A percentile compares a stretch with the other conserved stretches of the same genome.
phyloP scores from a whole-genome alignment of 2,888 invertebrate genomes.

The Monochamus alternatus region DNA sequence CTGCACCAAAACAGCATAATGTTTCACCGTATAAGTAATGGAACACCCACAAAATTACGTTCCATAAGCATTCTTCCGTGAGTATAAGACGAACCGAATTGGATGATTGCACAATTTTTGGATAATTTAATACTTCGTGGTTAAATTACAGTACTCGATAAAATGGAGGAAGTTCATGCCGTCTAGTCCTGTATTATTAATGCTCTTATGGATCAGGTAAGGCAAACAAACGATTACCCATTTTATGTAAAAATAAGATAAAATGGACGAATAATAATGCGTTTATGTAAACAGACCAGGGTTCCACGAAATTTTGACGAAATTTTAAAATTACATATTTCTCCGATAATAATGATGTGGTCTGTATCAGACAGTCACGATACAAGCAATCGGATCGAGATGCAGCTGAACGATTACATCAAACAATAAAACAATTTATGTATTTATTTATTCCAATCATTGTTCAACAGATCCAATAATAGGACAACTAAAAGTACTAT shows the following conservation, averaged over 20 bases:
- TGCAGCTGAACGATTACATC: too few species aligned
- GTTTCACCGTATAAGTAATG: too few species aligned
- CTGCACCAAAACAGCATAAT: too few species aligned
- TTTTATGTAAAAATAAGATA: slow-evolving; percentile 8
- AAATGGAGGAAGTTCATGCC: slow-evolving; percentile 29
- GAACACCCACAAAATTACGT: slow-evolving; percentile 20
- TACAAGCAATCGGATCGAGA: too few species aligned
- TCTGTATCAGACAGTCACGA: neutral
- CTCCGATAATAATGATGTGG: neutral
- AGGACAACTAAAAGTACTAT: too few species aligned
- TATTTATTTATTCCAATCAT: too few species aligned
- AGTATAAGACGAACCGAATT: slow-evolving; percentile 17
- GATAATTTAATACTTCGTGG: slow-evolving; percentile 29
- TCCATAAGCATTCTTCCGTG: slow-evolving; percentile 22
- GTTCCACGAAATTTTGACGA: slow-evolving; percentile 3
- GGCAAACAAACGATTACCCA: slow-evolving; percentile 29
- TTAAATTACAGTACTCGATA: slow-evolving; percentile 29
- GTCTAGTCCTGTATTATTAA: slow-evolving; percentile 32
- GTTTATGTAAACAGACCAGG: slow-evolving; percentile 23
- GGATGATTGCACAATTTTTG: slow-evolving; percentile 23
- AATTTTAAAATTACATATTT: slow-evolving; percentile 15
- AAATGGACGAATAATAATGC: slow-evolving; percentile 1
- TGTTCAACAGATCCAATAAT: too few species aligned
- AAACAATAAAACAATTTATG: too few species aligned
- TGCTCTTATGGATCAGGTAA: slow-evolving; percentile 23